A percentile compares a stretch with the other conserved stretches of the same genome.
Conservation (phyloP, 1,140 invertebrate species). For the Vollenhovia emeryi region DNA sequence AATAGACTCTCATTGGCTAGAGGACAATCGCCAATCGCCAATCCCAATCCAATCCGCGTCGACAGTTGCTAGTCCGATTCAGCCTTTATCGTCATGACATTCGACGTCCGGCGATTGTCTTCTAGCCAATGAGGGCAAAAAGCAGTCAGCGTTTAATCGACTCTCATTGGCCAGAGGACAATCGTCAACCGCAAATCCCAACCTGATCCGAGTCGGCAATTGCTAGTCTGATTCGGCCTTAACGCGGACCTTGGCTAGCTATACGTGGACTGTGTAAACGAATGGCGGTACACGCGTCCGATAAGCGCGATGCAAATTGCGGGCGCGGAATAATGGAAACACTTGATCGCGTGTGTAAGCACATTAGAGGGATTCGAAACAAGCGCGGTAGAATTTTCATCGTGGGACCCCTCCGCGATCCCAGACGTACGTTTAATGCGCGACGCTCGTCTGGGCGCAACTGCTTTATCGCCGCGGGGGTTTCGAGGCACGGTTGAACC, state of each 20-base stretch:
- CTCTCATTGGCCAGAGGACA: too few relatives aligned
- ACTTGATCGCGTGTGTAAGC: conserved; percentile 60
- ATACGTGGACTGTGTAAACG: background rate
- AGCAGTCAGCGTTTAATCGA: too few relatives aligned
- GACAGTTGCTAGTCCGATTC: too few relatives aligned
- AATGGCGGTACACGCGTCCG: background rate
- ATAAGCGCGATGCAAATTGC: conserved; percentile 51
- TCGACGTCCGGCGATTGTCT: too few relatives aligned
- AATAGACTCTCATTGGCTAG: too few relatives aligned
- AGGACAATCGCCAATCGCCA: too few relatives aligned
- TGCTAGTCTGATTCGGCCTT: too few relatives aligned
- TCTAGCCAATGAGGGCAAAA: too few relatives aligned
- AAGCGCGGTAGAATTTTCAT: conserved; percentile 66
- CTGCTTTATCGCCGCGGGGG: conserved; percentile 33
- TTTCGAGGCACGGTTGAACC: background rate
- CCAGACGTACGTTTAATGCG: conserved; percentile 58
- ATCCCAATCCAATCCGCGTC: too few relatives aligned
- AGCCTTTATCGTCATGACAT: too few relatives aligned
- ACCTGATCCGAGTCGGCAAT: too few relatives aligned
- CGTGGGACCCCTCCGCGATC: conserved; percentile 47
- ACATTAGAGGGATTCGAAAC: conserved; percentile 48
- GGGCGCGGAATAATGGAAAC: conserved; percentile 45
- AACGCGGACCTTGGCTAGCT: background rate
- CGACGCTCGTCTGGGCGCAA: conserved; percentile 44
- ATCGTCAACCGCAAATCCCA: too few relatives aligned